Conservation (phyloP, 1,140 invertebrate species). For the Cyphomyrmex costatus region DNA sequence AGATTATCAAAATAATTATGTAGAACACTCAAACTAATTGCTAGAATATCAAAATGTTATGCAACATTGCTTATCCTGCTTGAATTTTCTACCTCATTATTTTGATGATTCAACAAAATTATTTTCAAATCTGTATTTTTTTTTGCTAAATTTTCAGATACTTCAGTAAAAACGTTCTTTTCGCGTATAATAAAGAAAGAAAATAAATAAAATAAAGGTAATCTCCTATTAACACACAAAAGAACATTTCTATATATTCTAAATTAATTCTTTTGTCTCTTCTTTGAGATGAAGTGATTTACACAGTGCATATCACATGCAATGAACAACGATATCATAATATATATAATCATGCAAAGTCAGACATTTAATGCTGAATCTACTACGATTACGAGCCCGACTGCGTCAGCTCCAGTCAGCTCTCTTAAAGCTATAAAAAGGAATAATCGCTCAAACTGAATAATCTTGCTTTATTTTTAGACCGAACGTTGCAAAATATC, state of each 20-base stretch:
- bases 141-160: too few species aligned
- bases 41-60: too few species aligned
- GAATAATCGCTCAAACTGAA: conserved; percentile 6
- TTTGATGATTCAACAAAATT: too few species aligned
- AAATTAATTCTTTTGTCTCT: background rate
- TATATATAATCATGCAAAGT: conserved; percentile 44
- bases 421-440: conserved; percentile 21
- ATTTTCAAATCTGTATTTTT: too few species aligned
- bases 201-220: conserved; percentile 3
- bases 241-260: background rate
- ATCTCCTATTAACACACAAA: background rate
- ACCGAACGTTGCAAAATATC: background rate
- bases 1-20: too few species aligned
- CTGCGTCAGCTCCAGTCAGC: conserved; percentile 32
- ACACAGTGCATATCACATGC: background rate
- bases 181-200: background rate
- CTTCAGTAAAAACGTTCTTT: background rate
- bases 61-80: too few species aligned
- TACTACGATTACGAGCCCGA: conserved; percentile 4
- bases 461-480: background rate
- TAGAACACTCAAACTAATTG: too few species aligned
- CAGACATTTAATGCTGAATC: conserved; percentile 21
- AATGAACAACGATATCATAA: background rate
- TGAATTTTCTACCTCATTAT: too few species aligned
- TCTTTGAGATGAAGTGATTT: background rate